phyloP scores from a whole-genome alignment of 2,797 vertebrate genomes.

The Molossus molossus region DNA sequence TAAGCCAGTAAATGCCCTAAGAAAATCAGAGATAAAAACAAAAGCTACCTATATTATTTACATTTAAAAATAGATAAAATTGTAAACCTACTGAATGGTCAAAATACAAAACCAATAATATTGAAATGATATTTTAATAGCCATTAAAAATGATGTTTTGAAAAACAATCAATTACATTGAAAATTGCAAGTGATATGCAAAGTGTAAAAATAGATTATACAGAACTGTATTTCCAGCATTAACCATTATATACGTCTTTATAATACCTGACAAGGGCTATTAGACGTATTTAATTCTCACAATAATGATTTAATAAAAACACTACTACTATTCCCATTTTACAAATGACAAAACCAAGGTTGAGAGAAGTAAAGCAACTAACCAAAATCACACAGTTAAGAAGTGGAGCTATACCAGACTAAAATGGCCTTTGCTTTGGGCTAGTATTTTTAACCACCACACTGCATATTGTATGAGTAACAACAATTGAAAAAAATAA shows the following conservation, averaged over 20 bases:
- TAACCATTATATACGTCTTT: background rate
- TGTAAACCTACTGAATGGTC: background rate
- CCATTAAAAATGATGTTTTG: background rate
- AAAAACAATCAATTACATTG: conserved; percentile 35
- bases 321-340: background rate
- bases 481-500: background rate
- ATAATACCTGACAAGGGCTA: background rate
- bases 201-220: background rate
- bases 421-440: background rate
- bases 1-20: background rate
- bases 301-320: conserved; percentile 4
- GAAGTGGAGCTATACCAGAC: background rate
- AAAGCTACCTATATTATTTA: background rate
- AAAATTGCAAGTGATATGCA: background rate
- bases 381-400: background rate
- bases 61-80: background rate
- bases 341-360: background rate
- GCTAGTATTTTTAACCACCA: background rate
- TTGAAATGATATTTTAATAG: background rate
- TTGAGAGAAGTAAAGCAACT: background rate
- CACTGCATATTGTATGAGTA: background rate
- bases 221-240: background rate
- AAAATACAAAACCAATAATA: background rate
- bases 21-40: conserved; percentile 24
- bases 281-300: conserved; percentile 35